A percentile compares a stretch with the other conserved stretches of the same genome.
phyloP scores from a whole-genome alignment of 2,888 invertebrate genomes.

The Agonopterix heracliana region DNA sequence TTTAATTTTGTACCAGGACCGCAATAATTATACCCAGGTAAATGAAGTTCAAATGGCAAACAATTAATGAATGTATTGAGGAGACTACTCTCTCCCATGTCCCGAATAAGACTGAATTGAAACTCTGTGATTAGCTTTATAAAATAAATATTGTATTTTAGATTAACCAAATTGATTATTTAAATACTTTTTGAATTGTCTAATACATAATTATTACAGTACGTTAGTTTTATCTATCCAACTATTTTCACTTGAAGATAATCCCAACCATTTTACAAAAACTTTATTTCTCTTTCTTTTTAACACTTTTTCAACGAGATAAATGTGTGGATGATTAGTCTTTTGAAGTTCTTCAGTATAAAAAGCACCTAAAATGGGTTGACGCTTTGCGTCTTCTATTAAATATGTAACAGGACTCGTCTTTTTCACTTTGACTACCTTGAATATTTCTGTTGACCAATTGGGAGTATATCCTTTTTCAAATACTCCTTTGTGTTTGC shows the following conservation, averaged over 20 bases:
- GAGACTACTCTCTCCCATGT: too few relatives aligned
- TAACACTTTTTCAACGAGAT: too few relatives aligned
- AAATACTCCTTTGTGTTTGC: constrained; percentile 19
- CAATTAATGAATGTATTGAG: constrained; percentile 12
- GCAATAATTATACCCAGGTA: constrained; percentile 27
- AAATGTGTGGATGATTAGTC: background rate
- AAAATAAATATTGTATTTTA: too few relatives aligned
- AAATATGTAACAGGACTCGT: background rate
- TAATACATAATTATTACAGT: too few relatives aligned
- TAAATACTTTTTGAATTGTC: too few relatives aligned
- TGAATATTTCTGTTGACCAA: constrained; percentile 29
- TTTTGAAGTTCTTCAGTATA: constrained; percentile 25
- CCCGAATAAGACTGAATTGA: too few relatives aligned
- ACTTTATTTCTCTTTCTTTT: constrained; percentile 18
- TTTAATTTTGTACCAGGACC: constrained; percentile 24
- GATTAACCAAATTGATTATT: too few relatives aligned
- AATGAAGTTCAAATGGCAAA: constrained; percentile 18
- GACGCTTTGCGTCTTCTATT: background rate
- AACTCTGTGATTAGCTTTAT: too few relatives aligned
- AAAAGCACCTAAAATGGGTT: constrained; percentile 1
- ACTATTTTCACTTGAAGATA: constrained; percentile 23
- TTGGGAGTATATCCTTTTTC: constrained; percentile 24
- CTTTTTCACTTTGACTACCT: constrained; percentile 9
- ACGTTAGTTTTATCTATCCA: constrained; percentile 20
- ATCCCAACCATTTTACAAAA: constrained; percentile 28